These are phyloP conservation scores for Pteronotus mesoamericanus DNA, from an alignment of 2,797 vertebrate genomes.

Conservation along the genomic window DNA sequence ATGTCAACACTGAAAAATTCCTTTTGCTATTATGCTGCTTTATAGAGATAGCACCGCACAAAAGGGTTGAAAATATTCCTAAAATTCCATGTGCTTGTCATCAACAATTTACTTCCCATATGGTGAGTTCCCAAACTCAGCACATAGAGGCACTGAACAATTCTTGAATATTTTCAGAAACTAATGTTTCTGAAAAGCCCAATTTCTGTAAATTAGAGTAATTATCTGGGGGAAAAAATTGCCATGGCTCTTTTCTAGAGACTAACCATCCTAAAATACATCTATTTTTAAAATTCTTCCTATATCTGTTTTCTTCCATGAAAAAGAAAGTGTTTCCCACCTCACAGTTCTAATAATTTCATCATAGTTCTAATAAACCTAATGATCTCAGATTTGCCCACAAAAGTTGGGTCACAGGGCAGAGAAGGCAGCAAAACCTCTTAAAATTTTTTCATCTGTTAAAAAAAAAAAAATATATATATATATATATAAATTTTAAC, in stretches of 20 bases:
- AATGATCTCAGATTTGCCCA: slow-evolving; percentile 4
- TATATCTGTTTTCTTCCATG: background rate
- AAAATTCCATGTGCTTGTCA: background rate
- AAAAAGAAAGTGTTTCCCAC: background rate
- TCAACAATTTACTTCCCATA: background rate
- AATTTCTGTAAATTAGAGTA: background rate
- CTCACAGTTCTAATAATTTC: background rate
- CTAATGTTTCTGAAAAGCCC: background rate
- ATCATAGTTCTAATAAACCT: background rate
- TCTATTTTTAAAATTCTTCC: background rate
- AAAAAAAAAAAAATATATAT: too few species aligned
- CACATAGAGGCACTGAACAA: background rate
- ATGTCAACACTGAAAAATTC: background rate
- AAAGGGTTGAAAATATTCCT: background rate
- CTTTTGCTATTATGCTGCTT: background rate
- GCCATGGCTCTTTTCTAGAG: background rate
- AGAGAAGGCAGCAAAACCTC: background rate
- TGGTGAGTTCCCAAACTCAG: background rate
- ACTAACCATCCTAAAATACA: background rate
- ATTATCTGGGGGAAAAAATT: background rate
- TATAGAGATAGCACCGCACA: background rate
- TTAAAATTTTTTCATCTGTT: slow-evolving; percentile 27
- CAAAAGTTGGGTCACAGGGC: background rate
- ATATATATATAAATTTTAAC: background rate
- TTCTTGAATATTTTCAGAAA: background rate